Percentiles rank a stretch among this genome's conserved stretches.
These are phyloP conservation scores for Crossocerus cetratus DNA, from an alignment of 2,888 invertebrate genomes.

Conservation along the genomic window DNA sequence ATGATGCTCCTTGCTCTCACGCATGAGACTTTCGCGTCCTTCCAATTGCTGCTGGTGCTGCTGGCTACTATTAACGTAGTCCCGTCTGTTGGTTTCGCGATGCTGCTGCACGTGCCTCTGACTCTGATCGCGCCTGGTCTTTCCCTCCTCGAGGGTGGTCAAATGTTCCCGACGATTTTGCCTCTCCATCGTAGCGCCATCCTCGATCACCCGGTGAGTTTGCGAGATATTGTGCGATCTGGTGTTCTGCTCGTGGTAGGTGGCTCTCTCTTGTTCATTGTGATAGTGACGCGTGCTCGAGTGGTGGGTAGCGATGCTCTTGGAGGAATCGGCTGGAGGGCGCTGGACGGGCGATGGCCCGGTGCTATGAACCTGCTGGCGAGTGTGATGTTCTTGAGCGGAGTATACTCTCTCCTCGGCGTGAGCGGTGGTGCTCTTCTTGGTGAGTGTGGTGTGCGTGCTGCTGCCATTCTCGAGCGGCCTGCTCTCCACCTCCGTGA, in stretches of 20 bases:
- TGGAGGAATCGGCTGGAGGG: conserved; percentile 14
- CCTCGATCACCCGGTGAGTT: conserved; percentile 37
- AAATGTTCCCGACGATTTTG: conserved; percentile 31
- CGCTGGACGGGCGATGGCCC: background rate
- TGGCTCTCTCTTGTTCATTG: conserved; percentile 53
- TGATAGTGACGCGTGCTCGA: conserved; percentile 40
- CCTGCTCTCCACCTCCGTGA: conserved; percentile 68
- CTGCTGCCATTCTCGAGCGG: conserved; percentile 32
- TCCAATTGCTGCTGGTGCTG: conserved; percentile 65
- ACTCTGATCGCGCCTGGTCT: conserved; percentile 48
- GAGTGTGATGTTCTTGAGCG: conserved; percentile 60
- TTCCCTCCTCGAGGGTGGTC: conserved; percentile 39
- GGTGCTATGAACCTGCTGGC: conserved; percentile 20
- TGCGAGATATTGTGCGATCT: conserved; percentile 39
- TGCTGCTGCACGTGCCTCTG: conserved; percentile 16
- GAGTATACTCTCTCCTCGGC: conserved; percentile 59
- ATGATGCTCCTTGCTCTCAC: conserved; percentile 73
- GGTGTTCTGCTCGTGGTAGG: conserved; percentile 46
- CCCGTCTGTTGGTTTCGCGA: conserved; percentile 61
- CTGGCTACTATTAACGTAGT: conserved; percentile 62
- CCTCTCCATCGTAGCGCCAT: conserved; percentile 55
- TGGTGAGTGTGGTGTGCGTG: conserved; percentile 76
- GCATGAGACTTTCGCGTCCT: conserved; percentile 59
- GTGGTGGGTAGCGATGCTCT: background rate
- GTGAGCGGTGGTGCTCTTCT: conserved; percentile 70